Evolutionary conservation across 92 coral and sea anemone genomes (phyloP).

Genomic region (Isaurus tuberculatus): DNA sequence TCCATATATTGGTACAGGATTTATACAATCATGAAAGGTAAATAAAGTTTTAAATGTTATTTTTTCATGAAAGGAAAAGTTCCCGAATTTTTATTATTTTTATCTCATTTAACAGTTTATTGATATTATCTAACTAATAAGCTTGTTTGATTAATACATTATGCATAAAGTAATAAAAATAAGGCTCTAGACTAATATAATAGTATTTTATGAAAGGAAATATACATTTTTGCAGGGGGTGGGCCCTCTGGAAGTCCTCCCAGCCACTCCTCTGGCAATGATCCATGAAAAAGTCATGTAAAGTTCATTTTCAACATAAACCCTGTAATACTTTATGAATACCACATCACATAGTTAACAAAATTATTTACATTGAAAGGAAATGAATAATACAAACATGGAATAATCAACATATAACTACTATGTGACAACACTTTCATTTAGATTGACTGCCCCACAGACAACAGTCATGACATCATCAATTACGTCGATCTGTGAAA

Average conservation of each 20-base stretch:
- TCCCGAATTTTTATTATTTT: background rate
- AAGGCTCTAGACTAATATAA: no score
- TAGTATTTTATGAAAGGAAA: no score
- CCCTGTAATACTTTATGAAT: background rate
- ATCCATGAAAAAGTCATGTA: background rate
- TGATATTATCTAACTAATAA: no score
- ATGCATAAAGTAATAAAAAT: no score
- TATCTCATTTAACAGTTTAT: no score
- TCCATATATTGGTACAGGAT: background rate
- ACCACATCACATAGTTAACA: background rate
- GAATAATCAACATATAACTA: background rate
- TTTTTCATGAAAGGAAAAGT: background rate
- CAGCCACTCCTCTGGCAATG: no score
- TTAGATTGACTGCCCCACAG: conserved; percentile 25
- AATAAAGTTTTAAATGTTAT: background rate
- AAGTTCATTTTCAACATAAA: background rate
- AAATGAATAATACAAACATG: conserved; percentile 1
- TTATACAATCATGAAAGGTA: background rate
- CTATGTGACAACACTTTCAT: conserved; percentile 18
- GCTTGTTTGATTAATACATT: no score
- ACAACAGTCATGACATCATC: conserved; percentile 12
- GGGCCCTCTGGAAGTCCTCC: no score
- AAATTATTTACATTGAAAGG: conserved; percentile 2
- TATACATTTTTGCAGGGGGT: no score
- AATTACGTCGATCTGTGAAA: conserved; percentile 23